Conservation (phyloP, 2,797 vertebrate genomes). For the Sebastes wilsoni region DNA sequence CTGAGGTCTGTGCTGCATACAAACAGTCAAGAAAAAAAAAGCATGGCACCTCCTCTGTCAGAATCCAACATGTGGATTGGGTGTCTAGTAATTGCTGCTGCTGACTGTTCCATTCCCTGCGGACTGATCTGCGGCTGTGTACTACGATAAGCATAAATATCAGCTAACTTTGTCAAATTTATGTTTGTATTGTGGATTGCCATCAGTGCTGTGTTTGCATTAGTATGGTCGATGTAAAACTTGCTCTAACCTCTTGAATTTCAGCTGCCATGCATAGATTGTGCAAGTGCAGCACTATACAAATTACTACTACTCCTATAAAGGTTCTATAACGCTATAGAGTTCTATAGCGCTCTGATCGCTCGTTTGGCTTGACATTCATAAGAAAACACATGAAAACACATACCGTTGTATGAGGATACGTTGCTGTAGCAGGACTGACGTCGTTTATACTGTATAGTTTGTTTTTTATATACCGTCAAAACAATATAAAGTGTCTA, state of each 20-base stretch:
- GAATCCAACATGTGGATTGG: neutral
- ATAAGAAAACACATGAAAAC: too few species aligned
- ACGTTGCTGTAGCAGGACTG: too few species aligned
- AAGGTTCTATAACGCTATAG: too few species aligned
- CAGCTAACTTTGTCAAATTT: slow-evolving; percentile 7
- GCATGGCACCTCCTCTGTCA: neutral
- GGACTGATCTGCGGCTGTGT: slow-evolving; percentile 6
- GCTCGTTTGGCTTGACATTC: too few species aligned
- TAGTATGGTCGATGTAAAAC: neutral
- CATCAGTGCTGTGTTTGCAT: neutral
- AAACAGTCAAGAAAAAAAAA: neutral
- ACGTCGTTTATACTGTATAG: too few species aligned
- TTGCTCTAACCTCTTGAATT: neutral
- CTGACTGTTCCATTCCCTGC: slow-evolving; percentile 4
- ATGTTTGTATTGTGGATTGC: slow-evolving; percentile 9
- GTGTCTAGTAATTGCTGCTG: neutral
- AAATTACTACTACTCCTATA: neutral
- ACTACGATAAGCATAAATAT: slow-evolving; percentile 29
- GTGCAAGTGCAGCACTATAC: neutral
- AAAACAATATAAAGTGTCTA: too few species aligned
- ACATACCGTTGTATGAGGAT: too few species aligned
- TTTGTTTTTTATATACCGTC: too few species aligned
- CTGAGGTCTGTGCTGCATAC: neutral
- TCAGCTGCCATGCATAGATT: neutral
- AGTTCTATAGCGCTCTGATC: too few species aligned